phyloP scores from a whole-genome alignment of 2,113 vertebrate species.

The Triplophysa tibetana region DNA sequence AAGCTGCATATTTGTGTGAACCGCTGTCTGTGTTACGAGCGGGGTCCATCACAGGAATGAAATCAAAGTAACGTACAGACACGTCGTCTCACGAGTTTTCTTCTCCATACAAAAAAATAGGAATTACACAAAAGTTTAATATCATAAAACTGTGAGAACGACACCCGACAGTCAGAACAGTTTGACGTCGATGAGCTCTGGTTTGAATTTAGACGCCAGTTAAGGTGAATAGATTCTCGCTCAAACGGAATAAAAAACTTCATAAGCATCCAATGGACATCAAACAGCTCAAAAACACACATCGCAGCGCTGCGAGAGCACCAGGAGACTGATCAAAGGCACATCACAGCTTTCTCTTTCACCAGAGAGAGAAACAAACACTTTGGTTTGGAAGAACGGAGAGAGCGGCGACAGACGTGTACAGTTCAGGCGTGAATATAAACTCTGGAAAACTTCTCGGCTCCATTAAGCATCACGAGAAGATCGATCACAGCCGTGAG shows the following conservation, averaged over 20 bases:
- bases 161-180: too few relatives aligned
- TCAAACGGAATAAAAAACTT: constrained; percentile 35
- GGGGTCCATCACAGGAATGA: not conserved
- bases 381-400: constrained; percentile 21
- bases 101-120: constrained; percentile 7
- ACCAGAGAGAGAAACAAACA: not conserved
- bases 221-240: not conserved
- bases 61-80: constrained; percentile 42
- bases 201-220: too few relatives aligned
- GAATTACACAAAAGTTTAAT: constrained; percentile 37
- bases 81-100: constrained; percentile 47
- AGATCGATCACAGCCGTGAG: constrained; percentile 50
- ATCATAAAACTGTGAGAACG: constrained; percentile 19
- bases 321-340: constrained; percentile 47
- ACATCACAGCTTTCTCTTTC: constrained; percentile 3
- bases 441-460: constrained; percentile 53
- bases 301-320: constrained; percentile 13
- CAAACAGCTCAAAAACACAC: constrained; percentile 41
- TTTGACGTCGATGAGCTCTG: too few relatives aligned
- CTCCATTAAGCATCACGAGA: constrained; percentile 52
- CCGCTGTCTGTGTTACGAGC: not conserved
- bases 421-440: constrained; percentile 52
- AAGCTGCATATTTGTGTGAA: not conserved
- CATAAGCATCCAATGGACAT: constrained; percentile 47
- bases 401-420: constrained; percentile 22